Base-by-base conservation (phyloP, 1,140 invertebrate genomes). In the Danaus melanippus region DNA sequence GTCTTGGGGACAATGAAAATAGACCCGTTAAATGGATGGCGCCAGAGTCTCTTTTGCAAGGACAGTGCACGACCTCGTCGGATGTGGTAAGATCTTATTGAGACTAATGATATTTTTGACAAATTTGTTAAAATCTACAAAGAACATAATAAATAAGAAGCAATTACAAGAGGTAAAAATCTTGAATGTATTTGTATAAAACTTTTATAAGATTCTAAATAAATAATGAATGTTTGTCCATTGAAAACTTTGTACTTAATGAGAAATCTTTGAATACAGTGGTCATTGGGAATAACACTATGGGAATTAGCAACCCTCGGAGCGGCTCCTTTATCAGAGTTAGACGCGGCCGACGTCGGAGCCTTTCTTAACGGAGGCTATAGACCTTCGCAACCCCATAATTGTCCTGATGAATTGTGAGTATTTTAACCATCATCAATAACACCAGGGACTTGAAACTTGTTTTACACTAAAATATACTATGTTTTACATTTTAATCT, bases 21-120 rank as follows among this genome's bases (percentile, higher is more conserved):
- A 89, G 96, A 53, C 96, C 97, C 0, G 91, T 99, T 54, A 97
- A 97, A 82, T 99, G 97, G 97, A 92, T 98, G 87, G 92, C 96
- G n/a, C 87, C 96, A 41, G 97, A 98, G 81, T 92, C 93, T 15
- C 84, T 98, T 45, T 87, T 94, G 12, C 92, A 93, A 63, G 93
- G 93, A 67, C 90, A 93, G 69, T 96, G 94, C 69, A 92, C 92
- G 42, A 90, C 92, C 8, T 90, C 94, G 12, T 93, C 93, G 53
- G 96, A 97, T 89, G 93, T 96, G 87, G 93, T 96, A 88, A 90
- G 91, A 74, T 32, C 21, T 32, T 32, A 32, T 32, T 32, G 21
- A 32, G 21, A 5, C 21, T 32, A 32, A 32, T 32, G 21, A 32
- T 32, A 32, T 5, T 32, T 32, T 32, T 32, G 21, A 32, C 21